Evolutionary conservation across 2,888 invertebrate species (phyloP).

Genomic region (Elmis aenea): DNA sequence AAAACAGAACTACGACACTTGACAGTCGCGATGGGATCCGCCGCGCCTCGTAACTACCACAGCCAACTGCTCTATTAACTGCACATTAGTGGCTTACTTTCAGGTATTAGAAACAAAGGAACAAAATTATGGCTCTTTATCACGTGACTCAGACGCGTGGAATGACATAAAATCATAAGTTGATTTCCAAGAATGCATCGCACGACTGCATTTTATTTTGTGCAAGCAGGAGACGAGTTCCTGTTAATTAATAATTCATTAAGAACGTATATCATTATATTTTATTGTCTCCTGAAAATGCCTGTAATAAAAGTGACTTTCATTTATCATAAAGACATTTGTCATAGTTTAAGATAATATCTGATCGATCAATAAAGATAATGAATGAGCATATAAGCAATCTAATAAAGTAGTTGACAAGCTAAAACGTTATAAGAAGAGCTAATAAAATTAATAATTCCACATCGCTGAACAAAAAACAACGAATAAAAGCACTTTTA

Average conservation of each 20-base stretch:
- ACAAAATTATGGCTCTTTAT: no score
- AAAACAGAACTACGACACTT: conserved; percentile 31
- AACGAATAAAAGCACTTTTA: conserved; percentile 6
- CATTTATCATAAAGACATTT: conserved; percentile 10
- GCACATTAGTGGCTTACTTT: conserved; percentile 20
- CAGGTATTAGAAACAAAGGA: no score
- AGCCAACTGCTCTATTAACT: conserved; percentile 29
- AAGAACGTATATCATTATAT: no score
- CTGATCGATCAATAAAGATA: conserved; percentile 1
- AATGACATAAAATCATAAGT: no score
- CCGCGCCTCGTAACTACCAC: conserved; percentile 28
- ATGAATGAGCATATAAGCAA: background rate
- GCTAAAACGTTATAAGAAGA: no score
- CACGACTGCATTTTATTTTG: no score
- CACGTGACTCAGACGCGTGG: no score
- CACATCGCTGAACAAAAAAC: conserved; percentile 8
- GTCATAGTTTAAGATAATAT: conserved; percentile 9
- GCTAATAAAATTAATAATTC: conserved; percentile 12
- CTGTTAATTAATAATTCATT: no score
- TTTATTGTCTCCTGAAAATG: no score
- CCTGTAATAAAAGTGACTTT: no score
- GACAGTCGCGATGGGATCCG: conserved; percentile 32
- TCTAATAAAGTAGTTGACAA: background rate
- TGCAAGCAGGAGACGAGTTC: no score
- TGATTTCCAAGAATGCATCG: no score